Evolutionary conservation across 2,797 vertebrate species (phyloP).

Genomic region (Megaceryle alcyon): DNA sequence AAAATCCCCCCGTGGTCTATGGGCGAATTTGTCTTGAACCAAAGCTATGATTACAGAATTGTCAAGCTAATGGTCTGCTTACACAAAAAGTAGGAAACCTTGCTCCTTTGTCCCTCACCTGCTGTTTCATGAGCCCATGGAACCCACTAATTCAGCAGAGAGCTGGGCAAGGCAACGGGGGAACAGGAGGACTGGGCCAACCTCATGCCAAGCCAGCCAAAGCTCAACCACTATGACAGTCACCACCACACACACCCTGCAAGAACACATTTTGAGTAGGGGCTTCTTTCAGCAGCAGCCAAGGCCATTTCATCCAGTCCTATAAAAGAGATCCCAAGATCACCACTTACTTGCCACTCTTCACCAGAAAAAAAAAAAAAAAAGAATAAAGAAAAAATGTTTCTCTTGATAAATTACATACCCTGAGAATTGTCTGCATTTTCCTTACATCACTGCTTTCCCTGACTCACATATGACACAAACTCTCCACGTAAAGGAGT

Average conservation of each 20-base stretch:
- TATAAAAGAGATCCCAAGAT: not conserved
- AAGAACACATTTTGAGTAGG: not conserved
- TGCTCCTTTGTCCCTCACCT: not conserved
- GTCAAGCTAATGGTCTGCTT: not conserved
- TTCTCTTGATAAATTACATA: not conserved
- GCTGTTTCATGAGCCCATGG: not conserved
- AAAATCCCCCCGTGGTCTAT: not conserved
- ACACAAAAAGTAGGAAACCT: not conserved
- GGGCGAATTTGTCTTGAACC: not conserved
- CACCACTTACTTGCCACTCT: not conserved
- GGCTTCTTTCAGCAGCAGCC: not conserved
- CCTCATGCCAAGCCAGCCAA: not conserved
- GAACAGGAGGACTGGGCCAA: not conserved
- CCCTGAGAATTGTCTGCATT: not conserved
- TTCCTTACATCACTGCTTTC: not conserved
- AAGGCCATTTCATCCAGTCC: not conserved
- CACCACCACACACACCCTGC: rapidly evolving
- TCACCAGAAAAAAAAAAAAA: not conserved
- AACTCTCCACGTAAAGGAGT: not conserved
- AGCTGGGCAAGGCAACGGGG: not conserved
- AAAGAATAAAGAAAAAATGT: not conserved
- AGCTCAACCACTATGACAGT: not conserved
- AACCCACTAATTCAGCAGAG: not conserved
- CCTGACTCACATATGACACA: not conserved
- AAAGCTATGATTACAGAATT: not conserved